These are phyloP conservation scores for Pachydiplax longipennis DNA, from an alignment of 2,888 invertebrate genomes.

Conservation along the genomic window DNA sequence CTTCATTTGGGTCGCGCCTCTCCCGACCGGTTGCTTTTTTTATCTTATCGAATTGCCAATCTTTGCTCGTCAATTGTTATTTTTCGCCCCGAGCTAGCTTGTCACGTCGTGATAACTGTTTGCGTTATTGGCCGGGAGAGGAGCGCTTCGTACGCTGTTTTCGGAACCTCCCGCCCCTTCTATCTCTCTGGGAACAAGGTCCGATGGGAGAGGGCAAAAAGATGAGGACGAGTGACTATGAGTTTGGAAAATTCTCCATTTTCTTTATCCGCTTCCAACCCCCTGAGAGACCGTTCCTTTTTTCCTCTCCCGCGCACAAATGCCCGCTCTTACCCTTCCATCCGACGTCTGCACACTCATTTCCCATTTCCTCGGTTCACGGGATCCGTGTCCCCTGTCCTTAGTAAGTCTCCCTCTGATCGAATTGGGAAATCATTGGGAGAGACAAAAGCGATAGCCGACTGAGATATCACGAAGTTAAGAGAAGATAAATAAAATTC, in stretches of 20 bases:
- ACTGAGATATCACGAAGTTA: background rate
- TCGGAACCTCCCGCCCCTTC: background rate
- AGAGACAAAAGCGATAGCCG: constrained; percentile 3
- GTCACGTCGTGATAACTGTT: constrained; percentile 26
- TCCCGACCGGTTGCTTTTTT: background rate
- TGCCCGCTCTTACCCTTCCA: background rate
- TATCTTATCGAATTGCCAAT: background rate
- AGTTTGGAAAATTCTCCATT: background rate
- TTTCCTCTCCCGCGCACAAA: background rate
- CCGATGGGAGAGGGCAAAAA: background rate
- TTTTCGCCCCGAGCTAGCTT: background rate
- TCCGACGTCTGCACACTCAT: background rate
- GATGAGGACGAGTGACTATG: background rate
- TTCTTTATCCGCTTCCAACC: background rate
- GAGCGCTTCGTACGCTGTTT: background rate
- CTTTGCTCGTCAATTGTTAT: constrained; percentile 1
- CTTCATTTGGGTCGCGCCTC: background rate
- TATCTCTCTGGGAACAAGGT: background rate
- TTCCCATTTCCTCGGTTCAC: background rate
- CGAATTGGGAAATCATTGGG: constrained; percentile 5
- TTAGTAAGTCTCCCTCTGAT: background rate
- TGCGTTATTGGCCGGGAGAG: constrained; percentile 6
- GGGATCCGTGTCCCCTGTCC: background rate
- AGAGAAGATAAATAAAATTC: background rate
- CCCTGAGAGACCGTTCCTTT: background rate